Evolutionary conservation across 2,888 invertebrate species (phyloP).

Genomic region (Biston stratarius): DNA sequence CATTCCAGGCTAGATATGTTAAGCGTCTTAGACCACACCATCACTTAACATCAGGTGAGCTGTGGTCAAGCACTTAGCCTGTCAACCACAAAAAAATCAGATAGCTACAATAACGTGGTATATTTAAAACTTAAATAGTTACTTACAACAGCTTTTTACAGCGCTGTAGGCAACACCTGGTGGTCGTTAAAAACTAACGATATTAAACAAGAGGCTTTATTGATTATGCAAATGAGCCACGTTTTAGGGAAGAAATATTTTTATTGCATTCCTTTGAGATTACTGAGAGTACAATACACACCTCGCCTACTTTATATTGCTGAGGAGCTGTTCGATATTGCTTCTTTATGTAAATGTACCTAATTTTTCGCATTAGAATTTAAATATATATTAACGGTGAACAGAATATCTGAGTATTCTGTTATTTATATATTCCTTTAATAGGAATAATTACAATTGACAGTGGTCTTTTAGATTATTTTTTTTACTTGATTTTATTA

Average conservation of each 20-base stretch:
- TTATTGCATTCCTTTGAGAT: slow-evolving; percentile 26
- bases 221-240: slow-evolving; percentile 28
- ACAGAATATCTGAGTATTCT: background rate
- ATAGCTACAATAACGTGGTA: no score
- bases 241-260: slow-evolving; percentile 23
- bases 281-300: slow-evolving; percentile 6
- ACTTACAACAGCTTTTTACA: background rate
- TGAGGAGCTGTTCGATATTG: slow-evolving; percentile 17
- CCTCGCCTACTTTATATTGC: slow-evolving; percentile 19
- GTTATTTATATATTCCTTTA: background rate
- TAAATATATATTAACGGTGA: slow-evolving; percentile 9
- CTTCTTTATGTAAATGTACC: slow-evolving; percentile 24
- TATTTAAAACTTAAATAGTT: background rate
- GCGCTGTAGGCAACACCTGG: slow-evolving; percentile 9
- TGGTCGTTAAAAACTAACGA: slow-evolving; percentile 4
- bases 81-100: no score
- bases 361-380: slow-evolving; percentile 1
- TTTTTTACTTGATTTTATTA: no score
- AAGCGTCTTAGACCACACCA: no score
- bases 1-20: no score
- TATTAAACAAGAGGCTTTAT: background rate
- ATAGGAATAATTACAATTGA: no score
- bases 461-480: no score
- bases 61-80: no score
- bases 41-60: no score